phyloP scores from a whole-genome alignment of 2,113 vertebrate species.

The Poecile atricapillus region DNA sequence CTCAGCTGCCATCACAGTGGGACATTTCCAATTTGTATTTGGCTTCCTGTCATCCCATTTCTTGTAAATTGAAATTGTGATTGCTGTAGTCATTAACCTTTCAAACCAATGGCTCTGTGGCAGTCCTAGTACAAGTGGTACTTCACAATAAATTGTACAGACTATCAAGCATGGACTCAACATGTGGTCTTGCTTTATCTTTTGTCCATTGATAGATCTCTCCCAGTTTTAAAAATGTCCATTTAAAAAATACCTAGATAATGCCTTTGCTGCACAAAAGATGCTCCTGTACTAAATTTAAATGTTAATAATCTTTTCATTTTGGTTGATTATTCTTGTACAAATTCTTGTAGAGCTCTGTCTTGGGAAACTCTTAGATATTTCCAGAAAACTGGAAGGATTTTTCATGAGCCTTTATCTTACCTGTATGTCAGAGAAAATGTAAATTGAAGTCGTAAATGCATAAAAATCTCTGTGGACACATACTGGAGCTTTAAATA shows the following conservation, averaged over 20 bases:
- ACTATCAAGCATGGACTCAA: constrained; percentile 7
- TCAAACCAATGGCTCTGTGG: constrained; percentile 45
- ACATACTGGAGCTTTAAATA: background rate
- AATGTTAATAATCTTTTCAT: background rate
- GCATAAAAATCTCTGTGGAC: background rate
- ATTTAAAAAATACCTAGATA: constrained; percentile 1
- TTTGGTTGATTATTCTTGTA: background rate
- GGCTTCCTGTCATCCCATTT: constrained; percentile 45
- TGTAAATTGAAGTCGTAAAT: background rate
- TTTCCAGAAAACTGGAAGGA: background rate
- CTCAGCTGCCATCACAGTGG: constrained; percentile 15
- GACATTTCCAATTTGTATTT: constrained; percentile 35
- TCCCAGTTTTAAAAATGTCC: background rate
- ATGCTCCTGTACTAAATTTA: background rate
- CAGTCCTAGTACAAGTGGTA: constrained; percentile 30
- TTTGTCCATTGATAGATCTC: constrained; percentile 37
- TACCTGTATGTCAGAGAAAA: background rate
- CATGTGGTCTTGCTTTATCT: background rate
- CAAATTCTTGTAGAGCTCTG: background rate
- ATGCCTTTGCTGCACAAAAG: background rate
- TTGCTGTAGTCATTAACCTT: constrained; percentile 62
- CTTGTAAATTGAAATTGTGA: constrained; percentile 55
- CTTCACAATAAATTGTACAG: constrained; percentile 60
- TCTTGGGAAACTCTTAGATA: background rate
- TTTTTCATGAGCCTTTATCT: background rate